Evolutionary conservation across 2,113 vertebrate species (phyloP).

Genomic region (Xenopus tropicalis): DNA sequence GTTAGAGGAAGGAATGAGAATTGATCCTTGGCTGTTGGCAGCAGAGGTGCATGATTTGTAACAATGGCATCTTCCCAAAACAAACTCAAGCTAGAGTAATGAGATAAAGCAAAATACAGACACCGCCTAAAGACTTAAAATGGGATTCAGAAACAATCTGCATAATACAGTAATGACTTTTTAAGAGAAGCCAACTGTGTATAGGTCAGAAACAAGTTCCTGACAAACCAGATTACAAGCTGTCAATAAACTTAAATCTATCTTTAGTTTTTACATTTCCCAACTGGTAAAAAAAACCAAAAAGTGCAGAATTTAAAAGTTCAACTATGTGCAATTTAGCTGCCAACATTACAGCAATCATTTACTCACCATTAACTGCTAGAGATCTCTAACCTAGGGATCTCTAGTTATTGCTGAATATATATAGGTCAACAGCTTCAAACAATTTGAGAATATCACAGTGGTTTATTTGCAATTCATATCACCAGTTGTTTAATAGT

Average conservation of each 20-base stretch:
- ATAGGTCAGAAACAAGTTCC: not conserved
- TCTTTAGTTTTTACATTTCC: too few species aligned
- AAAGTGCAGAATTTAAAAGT: not conserved
- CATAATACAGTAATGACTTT: constrained; percentile 2
- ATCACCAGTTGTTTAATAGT: too few species aligned
- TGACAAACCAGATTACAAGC: not conserved
- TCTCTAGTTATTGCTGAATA: too few species aligned
- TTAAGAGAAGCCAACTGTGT: not conserved
- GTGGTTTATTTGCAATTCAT: too few species aligned
- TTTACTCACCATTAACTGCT: too few species aligned
- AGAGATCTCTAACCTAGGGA: not conserved
- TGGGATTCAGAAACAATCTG: not conserved
- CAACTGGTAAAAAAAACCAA: too few species aligned
- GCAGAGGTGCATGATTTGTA: not conserved
- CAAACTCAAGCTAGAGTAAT: constrained; percentile 3
- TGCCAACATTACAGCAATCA: too few species aligned
- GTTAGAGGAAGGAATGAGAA: not conserved
- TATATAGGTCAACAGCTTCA: too few species aligned
- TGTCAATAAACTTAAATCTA: not conserved
- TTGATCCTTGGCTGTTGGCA: not conserved
- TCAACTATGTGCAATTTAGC: not conserved
- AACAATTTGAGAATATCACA: too few species aligned
- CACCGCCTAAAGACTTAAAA: constrained; percentile 3
- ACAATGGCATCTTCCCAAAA: not conserved
- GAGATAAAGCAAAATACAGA: not conserved